phyloP scores from a whole-genome alignment of 2,888 invertebrate species.

The Pegoplata infirma region DNA sequence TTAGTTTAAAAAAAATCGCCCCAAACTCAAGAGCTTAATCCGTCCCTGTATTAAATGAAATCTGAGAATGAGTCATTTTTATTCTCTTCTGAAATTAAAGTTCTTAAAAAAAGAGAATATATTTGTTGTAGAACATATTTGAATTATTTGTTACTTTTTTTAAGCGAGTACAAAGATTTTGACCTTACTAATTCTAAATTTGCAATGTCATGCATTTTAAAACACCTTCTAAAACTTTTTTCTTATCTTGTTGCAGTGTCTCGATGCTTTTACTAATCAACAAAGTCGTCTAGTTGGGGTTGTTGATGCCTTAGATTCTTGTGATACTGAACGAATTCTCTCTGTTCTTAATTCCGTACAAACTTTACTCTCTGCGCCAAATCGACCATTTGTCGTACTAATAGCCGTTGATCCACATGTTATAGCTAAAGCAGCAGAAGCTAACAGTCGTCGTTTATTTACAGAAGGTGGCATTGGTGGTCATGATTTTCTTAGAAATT shows the following conservation, averaged over 20 bases:
- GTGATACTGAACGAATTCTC: constrained; percentile 97
- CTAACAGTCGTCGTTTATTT: constrained; percentile 91
- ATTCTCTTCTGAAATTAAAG: no score
- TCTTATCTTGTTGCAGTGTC: constrained; percentile 81
- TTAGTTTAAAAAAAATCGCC: no score
- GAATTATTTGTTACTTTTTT: no score
- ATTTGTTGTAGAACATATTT: no score
- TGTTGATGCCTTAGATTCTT: constrained; percentile 98
- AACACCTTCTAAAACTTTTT: no score
- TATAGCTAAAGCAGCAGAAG: constrained; percentile 96
- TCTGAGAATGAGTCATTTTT: no score
- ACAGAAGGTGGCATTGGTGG: constrained; percentile 93
- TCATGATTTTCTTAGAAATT: constrained; percentile 95
- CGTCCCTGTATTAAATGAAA: no score
- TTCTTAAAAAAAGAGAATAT: no score
- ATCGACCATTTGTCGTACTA: constrained; percentile 96
- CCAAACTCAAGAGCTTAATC: no score
- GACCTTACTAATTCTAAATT: no score
- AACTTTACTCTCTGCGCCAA: constrained; percentile 94
- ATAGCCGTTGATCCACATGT: constrained; percentile 99
- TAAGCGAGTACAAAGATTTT: no score
- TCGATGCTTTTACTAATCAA: constrained; percentile 95
- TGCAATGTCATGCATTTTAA: no score
- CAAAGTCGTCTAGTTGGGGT: constrained; percentile 97
- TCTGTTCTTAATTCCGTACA: constrained; percentile 96